These are phyloP conservation scores for Psittacara wagleri DNA, from an alignment of 2,113 vertebrate genomes.

Conservation along the genomic window DNA sequence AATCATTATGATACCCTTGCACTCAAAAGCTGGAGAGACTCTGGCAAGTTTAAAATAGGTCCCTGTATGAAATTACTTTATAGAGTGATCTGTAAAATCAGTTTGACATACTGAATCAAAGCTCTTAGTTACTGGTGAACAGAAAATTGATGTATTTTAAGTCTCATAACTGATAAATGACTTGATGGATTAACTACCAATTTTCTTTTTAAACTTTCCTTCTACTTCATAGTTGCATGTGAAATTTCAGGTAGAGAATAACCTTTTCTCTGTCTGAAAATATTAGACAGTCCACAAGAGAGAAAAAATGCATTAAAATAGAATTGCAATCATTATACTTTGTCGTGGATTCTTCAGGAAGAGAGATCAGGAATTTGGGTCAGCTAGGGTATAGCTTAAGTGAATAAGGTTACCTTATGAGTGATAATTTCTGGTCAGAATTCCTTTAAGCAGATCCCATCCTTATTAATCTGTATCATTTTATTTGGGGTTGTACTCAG, in stretches of 20 bases:
- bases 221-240: not conserved
- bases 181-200: constrained; percentile 16
- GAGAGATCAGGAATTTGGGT: not conserved
- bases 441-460: not conserved
- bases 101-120: constrained; percentile 30
- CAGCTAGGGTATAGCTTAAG: not conserved
- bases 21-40: not conserved
- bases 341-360: not conserved
- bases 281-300: not conserved
- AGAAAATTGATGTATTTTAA: constrained; percentile 24
- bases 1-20: not conserved
- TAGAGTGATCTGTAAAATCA: constrained; percentile 31
- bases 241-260: not conserved
- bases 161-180: not conserved
- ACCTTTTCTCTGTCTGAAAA: not conserved
- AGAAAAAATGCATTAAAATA: constrained; percentile 30
- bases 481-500: not conserved
- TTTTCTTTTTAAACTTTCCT: constrained; percentile 3
- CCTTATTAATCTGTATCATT: not conserved
- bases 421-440: not conserved
- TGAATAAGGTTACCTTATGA: not conserved
- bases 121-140: constrained; percentile 4
- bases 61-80: not conserved
- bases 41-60: constrained; percentile 17
- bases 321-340: not conserved